Evolutionary conservation across 2,113 vertebrate species (phyloP).

Genomic region (Prolemur simus): DNA sequence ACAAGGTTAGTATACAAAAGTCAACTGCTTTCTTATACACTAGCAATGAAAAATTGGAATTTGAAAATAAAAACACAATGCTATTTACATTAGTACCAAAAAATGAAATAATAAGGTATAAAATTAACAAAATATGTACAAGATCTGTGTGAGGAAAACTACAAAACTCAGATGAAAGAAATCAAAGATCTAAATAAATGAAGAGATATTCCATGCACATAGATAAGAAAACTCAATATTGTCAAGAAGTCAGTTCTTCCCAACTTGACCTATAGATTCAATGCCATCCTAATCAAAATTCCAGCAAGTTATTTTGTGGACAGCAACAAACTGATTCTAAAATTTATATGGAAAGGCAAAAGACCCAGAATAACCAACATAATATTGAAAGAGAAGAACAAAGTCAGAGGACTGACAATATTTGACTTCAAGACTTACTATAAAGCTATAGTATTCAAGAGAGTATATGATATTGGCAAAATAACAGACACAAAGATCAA

Average conservation of each 20-base stretch:
- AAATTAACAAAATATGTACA: slow-evolving; percentile 12
- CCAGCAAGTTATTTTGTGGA: not conserved
- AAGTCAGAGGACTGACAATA: not conserved
- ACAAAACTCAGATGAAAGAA: not conserved
- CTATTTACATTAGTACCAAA: not conserved
- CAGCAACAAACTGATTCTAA: not conserved
- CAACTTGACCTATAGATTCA: not conserved
- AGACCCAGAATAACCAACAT: not conserved
- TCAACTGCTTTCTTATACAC: not conserved
- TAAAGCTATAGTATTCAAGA: not conserved
- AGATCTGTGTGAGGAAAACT: not conserved
- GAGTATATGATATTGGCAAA: not conserved
- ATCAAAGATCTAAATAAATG: slow-evolving; percentile 32
- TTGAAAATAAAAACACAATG: slow-evolving; percentile 13
- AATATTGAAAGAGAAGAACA: not conserved
- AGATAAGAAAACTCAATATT: not conserved
- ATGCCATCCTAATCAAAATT: not conserved
- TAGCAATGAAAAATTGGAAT: not conserved
- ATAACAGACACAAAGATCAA: not conserved
- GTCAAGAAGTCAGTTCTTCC: not conserved
- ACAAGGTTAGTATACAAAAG: not conserved
- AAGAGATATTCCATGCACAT: not conserved
- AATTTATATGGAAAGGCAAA: not conserved
- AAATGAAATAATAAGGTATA: not conserved
- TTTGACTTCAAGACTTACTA: not conserved